phyloP scores from a whole-genome alignment of 1,140 invertebrate genomes.

The Paraescarpia echinospica region DNA sequence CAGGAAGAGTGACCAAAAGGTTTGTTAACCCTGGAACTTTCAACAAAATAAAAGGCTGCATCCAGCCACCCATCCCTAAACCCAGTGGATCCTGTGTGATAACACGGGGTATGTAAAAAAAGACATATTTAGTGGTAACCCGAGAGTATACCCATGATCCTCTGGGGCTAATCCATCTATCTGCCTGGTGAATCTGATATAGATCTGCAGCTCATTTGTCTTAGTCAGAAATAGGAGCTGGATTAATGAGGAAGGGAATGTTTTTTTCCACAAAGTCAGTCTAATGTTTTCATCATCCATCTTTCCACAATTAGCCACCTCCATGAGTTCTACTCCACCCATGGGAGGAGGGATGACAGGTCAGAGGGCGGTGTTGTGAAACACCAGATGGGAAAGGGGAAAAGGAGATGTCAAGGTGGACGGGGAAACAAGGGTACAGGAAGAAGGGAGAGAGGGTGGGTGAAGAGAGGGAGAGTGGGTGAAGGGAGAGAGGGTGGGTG shows the following conservation, averaged over 20 bases:
- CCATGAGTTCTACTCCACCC: not conserved
- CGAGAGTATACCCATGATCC: not conserved
- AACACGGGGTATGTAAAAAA: not conserved
- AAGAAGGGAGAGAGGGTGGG: too few relatives aligned
- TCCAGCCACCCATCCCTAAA: not conserved
- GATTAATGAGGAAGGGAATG: not conserved
- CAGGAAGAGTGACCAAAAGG: not conserved
- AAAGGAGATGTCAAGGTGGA: too few relatives aligned
- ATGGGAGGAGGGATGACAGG: not conserved
- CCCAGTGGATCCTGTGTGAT: not conserved
- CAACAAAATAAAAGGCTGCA: not conserved
- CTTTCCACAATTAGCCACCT: not conserved
- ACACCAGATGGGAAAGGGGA: not conserved
- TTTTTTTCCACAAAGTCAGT: not conserved
- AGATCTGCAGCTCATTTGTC: not conserved
- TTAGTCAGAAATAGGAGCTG: not conserved
- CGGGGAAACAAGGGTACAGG: too few relatives aligned
- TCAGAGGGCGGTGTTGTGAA: not conserved
- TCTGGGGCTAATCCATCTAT: not conserved
- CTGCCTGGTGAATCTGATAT: not conserved
- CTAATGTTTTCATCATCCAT: slow-evolving; percentile 6
- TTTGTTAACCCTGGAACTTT: not conserved
- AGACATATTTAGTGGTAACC: not conserved
- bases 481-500: too few relatives aligned
- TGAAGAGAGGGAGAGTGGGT: too few relatives aligned